Conservation (phyloP, 2,113 vertebrate species). For the Crotalus tigris region DNA sequence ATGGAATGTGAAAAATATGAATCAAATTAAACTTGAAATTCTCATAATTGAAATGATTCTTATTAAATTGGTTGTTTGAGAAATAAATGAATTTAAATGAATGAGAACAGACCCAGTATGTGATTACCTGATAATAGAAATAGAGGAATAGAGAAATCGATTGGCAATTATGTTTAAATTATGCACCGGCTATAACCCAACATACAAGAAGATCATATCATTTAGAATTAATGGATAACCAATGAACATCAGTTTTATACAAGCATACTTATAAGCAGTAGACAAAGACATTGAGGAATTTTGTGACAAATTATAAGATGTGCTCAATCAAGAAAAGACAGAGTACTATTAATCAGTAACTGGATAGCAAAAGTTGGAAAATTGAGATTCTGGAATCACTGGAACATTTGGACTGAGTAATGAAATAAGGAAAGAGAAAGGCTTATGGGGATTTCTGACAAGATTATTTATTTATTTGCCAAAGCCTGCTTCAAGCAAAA, state of each 20-base stretch:
- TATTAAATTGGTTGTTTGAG: background rate
- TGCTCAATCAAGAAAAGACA: background rate
- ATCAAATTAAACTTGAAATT: background rate
- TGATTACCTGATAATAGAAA: background rate
- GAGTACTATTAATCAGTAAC: background rate
- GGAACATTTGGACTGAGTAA: background rate
- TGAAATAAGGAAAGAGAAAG: background rate
- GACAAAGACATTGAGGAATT: background rate
- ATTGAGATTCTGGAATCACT: background rate
- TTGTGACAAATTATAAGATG: background rate
- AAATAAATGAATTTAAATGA: background rate
- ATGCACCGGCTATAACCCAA: background rate
- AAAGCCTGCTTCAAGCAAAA: background rate
- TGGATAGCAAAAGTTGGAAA: background rate
- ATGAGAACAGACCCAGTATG: background rate
- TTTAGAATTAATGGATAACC: background rate
- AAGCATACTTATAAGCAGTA: background rate
- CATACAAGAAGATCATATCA: background rate
- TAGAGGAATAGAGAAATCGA: background rate
- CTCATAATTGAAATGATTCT: background rate
- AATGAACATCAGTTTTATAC: background rate
- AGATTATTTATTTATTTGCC: background rate
- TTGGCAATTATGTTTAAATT: background rate
- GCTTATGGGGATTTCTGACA: background rate
- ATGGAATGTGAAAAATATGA: background rate